A percentile compares a stretch with the other conserved stretches of the same genome.
Evolutionary conservation across 2,797 vertebrate genomes (phyloP).

Genomic region (Dryobates pubescens): DNA sequence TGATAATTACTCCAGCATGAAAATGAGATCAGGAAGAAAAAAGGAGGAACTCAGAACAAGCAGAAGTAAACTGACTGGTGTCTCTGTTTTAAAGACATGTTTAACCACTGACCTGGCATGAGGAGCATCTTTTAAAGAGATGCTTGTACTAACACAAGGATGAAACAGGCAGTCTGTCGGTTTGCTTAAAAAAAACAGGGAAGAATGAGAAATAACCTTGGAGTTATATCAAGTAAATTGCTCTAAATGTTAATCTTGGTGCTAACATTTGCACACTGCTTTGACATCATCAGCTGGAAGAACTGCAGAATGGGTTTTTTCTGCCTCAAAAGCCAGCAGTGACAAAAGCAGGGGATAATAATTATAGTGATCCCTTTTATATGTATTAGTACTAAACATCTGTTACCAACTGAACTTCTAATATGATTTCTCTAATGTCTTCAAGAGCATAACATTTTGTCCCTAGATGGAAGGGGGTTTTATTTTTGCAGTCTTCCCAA

Average conservation of each 20-base stretch:
- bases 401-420: background rate
- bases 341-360: conserved; percentile 20
- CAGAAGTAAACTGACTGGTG: background rate
- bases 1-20: background rate
- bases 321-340: background rate
- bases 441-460: background rate
- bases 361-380: background rate
- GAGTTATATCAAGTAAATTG: background rate
- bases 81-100: background rate
- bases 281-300: conserved; percentile 40
- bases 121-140: background rate
- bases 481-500: background rate
- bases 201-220: conserved; percentile 33
- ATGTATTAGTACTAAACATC: background rate
- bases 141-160: background rate
- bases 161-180: background rate
- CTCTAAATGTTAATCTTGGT: conserved; percentile 35
- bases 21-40: background rate
- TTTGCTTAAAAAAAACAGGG: background rate
- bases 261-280: background rate
- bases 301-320: conserved; percentile 15
- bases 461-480: background rate
- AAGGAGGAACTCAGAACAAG: background rate
- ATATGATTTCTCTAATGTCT: background rate
- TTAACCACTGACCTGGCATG: background rate